Percentiles rank a stretch among this genome's conserved stretches.
Evolutionary conservation across 1,140 invertebrate genomes (phyloP).

Genomic region (Holotrichia oblita): DNA sequence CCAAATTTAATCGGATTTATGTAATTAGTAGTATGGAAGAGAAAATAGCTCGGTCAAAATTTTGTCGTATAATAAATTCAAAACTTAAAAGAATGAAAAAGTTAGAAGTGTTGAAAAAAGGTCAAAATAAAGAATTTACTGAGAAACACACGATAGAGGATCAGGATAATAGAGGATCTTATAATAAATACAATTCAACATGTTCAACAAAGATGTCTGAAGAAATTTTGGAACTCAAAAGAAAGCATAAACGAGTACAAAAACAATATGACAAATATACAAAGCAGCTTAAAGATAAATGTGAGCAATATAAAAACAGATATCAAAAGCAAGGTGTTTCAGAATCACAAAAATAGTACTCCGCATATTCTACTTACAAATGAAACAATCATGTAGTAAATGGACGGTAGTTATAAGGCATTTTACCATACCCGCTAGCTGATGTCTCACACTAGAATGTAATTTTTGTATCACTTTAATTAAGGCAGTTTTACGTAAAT

Average conservation of each 20-base stretch:
- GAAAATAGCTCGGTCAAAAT: too few relatives aligned
- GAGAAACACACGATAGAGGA: too few relatives aligned
- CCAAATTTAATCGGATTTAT: too few relatives aligned
- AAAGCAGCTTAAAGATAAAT: not conserved
- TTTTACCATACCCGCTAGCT: constrained; percentile 65
- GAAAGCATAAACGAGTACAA: not conserved
- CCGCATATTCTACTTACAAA: too few relatives aligned
- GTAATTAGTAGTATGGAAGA: too few relatives aligned
- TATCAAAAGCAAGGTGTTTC: not conserved
- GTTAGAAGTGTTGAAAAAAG: too few relatives aligned
- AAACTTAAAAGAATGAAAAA: too few relatives aligned
- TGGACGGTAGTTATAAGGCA: constrained; percentile 64
- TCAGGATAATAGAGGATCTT: too few relatives aligned
- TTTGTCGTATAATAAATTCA: too few relatives aligned
- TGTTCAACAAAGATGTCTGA: not conserved
- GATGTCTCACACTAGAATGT: constrained; percentile 64
- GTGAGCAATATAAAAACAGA: not conserved
- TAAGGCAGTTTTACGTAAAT: constrained; percentile 63
- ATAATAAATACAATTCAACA: too few relatives aligned
- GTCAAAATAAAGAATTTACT: too few relatives aligned
- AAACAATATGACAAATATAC: not conserved
- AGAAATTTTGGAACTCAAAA: constrained; percentile 10
- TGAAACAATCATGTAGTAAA: constrained; percentile 64
- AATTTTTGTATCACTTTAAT: constrained; percentile 62
- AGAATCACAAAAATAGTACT: too few relatives aligned